Conservation (phyloP, 2,113 vertebrate genomes). For the Pandion haliaetus region DNA sequence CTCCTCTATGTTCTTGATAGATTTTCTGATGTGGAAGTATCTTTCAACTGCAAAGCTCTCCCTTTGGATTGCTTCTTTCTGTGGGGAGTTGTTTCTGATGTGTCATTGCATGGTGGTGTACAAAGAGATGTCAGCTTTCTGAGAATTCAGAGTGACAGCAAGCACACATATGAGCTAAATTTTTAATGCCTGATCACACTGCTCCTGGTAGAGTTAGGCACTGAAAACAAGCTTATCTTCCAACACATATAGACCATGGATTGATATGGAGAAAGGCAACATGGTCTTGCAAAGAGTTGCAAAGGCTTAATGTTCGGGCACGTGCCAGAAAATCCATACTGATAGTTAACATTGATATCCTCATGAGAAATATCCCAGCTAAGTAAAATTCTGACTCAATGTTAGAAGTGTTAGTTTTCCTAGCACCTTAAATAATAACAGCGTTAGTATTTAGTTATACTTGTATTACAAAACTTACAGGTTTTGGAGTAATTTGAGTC, state of each 20-base stretch:
- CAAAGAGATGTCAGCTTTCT: not conserved
- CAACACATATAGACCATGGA: not conserved
- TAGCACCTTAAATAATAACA: not conserved
- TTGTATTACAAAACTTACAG: not conserved
- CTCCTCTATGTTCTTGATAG: not conserved
- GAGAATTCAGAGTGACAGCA: not conserved
- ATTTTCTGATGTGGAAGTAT: not conserved
- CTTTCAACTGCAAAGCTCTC: not conserved
- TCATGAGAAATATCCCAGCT: not conserved
- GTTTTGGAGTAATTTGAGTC: not conserved
- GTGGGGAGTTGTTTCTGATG: not conserved
- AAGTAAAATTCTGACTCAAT: not conserved
- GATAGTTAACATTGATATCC: not conserved
- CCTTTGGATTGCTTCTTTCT: not conserved
- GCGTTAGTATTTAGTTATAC: not conserved
- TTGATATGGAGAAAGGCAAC: not conserved
- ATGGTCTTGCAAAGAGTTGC: not conserved
- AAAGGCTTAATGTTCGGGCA: not conserved
- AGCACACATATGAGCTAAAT: not conserved
- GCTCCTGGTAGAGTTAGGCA: not conserved
- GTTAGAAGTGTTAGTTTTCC: not conserved
- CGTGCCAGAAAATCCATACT: not conserved
- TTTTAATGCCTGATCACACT: not conserved
- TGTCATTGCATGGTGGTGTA: not conserved
- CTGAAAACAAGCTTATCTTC: not conserved